Evolutionary conservation across 1,140 invertebrate species (phyloP), one percentile per base, ranked within the genome.

Genomic region (Trichoplusia ni): DNA sequence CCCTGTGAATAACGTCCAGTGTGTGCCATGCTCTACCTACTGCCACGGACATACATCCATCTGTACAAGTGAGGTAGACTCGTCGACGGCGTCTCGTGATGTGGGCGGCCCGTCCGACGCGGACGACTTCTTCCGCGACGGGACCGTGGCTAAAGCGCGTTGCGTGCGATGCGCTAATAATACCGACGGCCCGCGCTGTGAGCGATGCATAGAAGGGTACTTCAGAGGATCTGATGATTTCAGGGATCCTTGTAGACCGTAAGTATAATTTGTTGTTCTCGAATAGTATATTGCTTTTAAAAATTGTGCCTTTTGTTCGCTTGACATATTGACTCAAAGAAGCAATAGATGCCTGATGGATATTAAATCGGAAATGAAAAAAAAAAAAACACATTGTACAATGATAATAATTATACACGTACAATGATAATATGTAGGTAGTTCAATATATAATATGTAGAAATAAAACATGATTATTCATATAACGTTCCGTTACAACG

Each of bases 1-100:
- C 91, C 97, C 98, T 0, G 93, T 92, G 0, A 94, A 98, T 75
- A 96, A 96, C 68, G 95, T 95, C 0, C 93, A 94, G 56, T 99
- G 98, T 83, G 93, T 97, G 8, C 95, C 97, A 0, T 99, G 98
- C 77, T 89, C 93, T 0, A 94, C 96, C 19, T 98, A 97, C 86
- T 99, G 98, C 72, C 94, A 99, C 85, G 95, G 96, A 0, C 98
- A 99, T 84, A 96, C 96, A 2, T 90, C 93, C 8, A 92, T 96
- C 16, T 99, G 98, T 84, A 92, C 97, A 77, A 78, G 87, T 84
- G 79, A 91, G 19, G 73, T 71, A 11, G 90, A 88, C 19, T 63
- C 63, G 5, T 82, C 91, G 29, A 82, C 89, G 18, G 89, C 90
- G 0, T 82, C 92, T 0, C 91, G 93, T 4, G 93, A 93, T 71